A percentile compares a stretch with the other conserved stretches of the same genome.
Conservation (phyloP, 2,888 invertebrate genomes). For the Stomorhina lunata region DNA sequence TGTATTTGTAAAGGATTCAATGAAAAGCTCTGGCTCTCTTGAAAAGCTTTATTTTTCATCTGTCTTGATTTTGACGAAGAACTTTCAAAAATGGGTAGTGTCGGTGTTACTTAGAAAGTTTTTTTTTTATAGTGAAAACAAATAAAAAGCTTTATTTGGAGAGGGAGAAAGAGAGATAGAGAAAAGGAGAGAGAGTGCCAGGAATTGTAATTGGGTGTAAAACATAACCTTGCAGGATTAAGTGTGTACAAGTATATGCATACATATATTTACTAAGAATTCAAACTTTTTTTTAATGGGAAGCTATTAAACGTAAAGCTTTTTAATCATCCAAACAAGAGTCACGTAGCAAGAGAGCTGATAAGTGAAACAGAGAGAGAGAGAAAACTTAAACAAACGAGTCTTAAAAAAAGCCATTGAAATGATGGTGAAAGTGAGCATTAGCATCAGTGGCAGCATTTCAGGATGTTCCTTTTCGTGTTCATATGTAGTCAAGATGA, state of each 20-base stretch:
- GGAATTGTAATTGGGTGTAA: conserved; percentile 1
- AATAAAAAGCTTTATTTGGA: background rate
- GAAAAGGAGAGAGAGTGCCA: background rate
- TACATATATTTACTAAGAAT: background rate
- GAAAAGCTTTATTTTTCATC: no score
- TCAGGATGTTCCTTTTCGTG: conserved; percentile 29
- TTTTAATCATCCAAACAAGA: no score
- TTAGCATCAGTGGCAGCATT: background rate
- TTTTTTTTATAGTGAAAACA: background rate
- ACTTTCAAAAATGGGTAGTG: conserved; percentile 46
- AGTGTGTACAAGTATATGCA: background rate
- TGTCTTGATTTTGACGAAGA: no score
- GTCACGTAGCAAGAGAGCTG: no score
- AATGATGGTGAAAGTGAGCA: conserved; percentile 6
- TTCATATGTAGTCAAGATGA: conserved; percentile 41
- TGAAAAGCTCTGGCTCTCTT: conserved; percentile 59
- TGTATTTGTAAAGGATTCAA: conserved; percentile 40
- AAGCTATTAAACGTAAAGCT: conserved; percentile 29
- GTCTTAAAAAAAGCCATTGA: conserved; percentile 16
- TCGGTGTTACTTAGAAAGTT: background rate
- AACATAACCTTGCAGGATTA: conserved; percentile 54
- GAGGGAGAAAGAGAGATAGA: background rate
- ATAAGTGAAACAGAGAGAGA: background rate
- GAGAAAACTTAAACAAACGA: no score
- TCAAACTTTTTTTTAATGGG: conserved; percentile 28